These are phyloP conservation scores for Hylaea fasciaria DNA, from an alignment of 2,888 invertebrate genomes.

Conservation along the genomic window DNA sequence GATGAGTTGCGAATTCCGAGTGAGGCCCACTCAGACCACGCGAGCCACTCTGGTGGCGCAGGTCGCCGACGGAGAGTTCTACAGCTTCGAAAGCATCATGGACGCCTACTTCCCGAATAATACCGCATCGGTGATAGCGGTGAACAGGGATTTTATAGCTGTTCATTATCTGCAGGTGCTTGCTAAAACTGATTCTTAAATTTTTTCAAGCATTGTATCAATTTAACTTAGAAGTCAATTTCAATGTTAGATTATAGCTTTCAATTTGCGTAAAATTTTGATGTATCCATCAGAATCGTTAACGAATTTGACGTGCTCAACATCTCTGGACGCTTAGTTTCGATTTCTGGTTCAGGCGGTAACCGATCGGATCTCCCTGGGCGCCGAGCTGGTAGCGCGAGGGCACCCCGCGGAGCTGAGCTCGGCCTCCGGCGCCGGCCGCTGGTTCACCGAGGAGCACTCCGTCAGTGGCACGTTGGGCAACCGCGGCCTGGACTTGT, in stretches of 20 bases:
- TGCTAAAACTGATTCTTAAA: neutral
- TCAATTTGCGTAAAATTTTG: too few relatives aligned
- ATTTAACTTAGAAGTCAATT: too few relatives aligned
- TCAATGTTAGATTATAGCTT: too few relatives aligned
- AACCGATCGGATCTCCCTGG: constrained; percentile 67
- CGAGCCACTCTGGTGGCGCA: constrained; percentile 75
- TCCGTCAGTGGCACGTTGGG: constrained; percentile 77
- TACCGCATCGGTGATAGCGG: constrained; percentile 75
- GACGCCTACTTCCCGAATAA: constrained; percentile 71
- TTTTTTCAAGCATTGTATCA: neutral
- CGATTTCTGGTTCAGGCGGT: constrained; percentile 56
- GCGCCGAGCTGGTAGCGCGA: constrained; percentile 76
- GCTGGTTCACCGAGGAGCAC: constrained; percentile 67
- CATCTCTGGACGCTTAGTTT: too few relatives aligned
- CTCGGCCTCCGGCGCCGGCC: constrained; percentile 73
- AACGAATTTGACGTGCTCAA: neutral
- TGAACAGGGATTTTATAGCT: constrained; percentile 78
- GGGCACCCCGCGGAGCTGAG: constrained; percentile 68
- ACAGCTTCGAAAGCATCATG: constrained; percentile 76
- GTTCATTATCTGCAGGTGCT: constrained; percentile 74
- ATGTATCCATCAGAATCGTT: neutral
- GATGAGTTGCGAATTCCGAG: constrained; percentile 76
- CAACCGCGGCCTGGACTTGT: constrained; percentile 75
- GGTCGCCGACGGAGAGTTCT: constrained; percentile 70
- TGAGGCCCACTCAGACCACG: constrained; percentile 65